A percentile compares a stretch with the other conserved stretches of the same genome.
Conservation (phyloP, 2,113 vertebrate genomes). For the Pungitius pungitius region DNA sequence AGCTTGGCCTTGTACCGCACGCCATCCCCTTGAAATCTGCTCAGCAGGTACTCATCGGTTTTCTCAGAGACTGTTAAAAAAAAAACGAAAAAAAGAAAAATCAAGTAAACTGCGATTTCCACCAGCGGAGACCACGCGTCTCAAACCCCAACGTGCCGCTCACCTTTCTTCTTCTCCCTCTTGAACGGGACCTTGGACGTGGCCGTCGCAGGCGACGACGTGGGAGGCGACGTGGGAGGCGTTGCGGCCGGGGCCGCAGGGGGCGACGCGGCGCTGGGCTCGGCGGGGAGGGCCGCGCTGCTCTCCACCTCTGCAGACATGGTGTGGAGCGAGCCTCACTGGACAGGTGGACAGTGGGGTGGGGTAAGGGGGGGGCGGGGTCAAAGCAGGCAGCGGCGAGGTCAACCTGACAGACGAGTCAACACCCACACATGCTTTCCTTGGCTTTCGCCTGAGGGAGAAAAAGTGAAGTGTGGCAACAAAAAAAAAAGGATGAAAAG, state of each 20-base stretch:
- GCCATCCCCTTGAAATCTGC: constrained; percentile 94
- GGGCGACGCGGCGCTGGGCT: constrained; percentile 43
- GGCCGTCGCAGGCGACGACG: constrained; percentile 61
- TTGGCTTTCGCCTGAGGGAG: constrained; percentile 44
- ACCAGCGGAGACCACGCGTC: background rate
- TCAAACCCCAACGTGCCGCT: background rate
- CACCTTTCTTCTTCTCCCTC: constrained; percentile 92
- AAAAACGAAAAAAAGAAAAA: background rate
- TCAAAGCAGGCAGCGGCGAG: constrained; percentile 39
- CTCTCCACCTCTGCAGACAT: constrained; percentile 89
- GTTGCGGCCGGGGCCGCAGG: constrained; percentile 13
- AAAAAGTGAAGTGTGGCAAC: constrained; percentile 24
- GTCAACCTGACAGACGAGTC: constrained; percentile 50
- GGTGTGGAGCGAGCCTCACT: constrained; percentile 47
- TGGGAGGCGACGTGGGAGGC: constrained; percentile 56
- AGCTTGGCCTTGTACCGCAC: constrained; percentile 95
- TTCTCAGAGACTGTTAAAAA: constrained; percentile 84
- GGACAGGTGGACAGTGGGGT: constrained; percentile 39
- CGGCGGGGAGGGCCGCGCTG: constrained; percentile 69
- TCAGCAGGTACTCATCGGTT: constrained; percentile 91
- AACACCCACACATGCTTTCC: constrained; percentile 74
- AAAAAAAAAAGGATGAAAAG: background rate
- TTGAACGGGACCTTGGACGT: constrained; percentile 83
- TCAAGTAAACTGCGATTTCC: background rate
- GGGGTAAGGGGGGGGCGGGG: background rate